Evolutionary conservation across 2,888 invertebrate species (phyloP).

Genomic region (Acanthacorydalis orientalis): DNA sequence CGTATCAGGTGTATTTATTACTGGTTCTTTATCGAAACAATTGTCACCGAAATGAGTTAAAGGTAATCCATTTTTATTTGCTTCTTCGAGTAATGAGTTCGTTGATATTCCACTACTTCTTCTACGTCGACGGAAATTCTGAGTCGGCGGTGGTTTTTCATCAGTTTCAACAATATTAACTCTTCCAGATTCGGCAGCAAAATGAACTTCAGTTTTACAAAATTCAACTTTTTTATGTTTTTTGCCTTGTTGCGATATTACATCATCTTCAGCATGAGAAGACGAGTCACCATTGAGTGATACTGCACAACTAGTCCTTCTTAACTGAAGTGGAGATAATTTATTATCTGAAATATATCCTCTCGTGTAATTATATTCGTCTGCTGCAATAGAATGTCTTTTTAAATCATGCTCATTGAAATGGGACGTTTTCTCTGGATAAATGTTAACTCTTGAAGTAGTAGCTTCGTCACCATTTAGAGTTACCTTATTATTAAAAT

Average conservation of each 20-base stretch:
- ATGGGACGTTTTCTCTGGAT: constrained; percentile 11
- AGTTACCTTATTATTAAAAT: neutral
- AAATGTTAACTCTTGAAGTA: neutral
- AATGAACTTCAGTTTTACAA: constrained; percentile 78
- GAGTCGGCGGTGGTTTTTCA: constrained; percentile 71
- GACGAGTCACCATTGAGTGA: constrained; percentile 8
- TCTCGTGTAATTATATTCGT: constrained; percentile 33
- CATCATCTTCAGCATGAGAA: constrained; percentile 19
- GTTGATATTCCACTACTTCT: constrained; percentile 32
- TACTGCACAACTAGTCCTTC: constrained; percentile 21
- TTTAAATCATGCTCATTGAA: constrained; percentile 20
- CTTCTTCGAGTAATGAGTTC: constrained; percentile 18
- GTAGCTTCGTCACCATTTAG: neutral
- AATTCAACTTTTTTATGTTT: constrained; percentile 65
- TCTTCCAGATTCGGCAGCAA: constrained; percentile 68
- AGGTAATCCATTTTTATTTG: constrained; percentile 27
- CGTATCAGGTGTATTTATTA: constrained; percentile 13
- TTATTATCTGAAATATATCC: constrained; percentile 18
- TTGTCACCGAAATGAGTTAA: constrained; percentile 51
- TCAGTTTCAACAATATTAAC: constrained; percentile 79
- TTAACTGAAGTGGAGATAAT: constrained; percentile 11
- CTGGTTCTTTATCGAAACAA: constrained; percentile 27
- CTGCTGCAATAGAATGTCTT: constrained; percentile 39
- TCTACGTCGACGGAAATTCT: constrained; percentile 56
- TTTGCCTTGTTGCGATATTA: constrained; percentile 24